phyloP scores from a whole-genome alignment of 2,113 vertebrate genomes.

The Phalacrocorax carbo region DNA sequence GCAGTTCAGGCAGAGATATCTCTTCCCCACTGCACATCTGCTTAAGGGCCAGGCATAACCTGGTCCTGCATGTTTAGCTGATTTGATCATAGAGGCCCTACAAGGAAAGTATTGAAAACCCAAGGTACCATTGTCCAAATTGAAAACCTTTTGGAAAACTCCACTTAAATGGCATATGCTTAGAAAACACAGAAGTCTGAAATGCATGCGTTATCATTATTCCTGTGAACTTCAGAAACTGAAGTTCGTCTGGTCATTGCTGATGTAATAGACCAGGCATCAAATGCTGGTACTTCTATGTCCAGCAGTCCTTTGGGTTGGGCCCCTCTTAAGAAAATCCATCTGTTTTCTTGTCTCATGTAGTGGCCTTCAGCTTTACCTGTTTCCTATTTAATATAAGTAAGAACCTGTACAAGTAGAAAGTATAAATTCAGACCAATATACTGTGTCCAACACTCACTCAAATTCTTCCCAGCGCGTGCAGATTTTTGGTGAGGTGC shows the following conservation, averaged over 20 bases:
- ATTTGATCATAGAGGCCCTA: neutral
- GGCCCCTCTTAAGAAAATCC: neutral
- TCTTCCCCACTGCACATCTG: neutral
- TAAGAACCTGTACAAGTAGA: neutral
- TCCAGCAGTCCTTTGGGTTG: neutral
- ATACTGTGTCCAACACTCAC: neutral
- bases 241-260: neutral
- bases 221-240: neutral
- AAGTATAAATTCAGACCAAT: neutral
- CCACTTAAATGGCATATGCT: fast-evolving
- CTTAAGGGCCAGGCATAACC: neutral
- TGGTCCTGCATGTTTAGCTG: neutral
- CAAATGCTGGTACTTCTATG: neutral
- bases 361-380: neutral
- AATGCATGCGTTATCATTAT: fast-evolving
- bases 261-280: neutral
- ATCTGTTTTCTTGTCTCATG: neutral
- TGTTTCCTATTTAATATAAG: neutral
- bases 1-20: neutral
- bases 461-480: neutral
- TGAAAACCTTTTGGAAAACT: neutral
- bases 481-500: neutral
- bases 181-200: neutral
- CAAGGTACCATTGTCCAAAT: neutral
- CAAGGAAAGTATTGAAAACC: neutral